phyloP scores from a whole-genome alignment of 2,888 invertebrate genomes.

The Trachelus tabidus region DNA sequence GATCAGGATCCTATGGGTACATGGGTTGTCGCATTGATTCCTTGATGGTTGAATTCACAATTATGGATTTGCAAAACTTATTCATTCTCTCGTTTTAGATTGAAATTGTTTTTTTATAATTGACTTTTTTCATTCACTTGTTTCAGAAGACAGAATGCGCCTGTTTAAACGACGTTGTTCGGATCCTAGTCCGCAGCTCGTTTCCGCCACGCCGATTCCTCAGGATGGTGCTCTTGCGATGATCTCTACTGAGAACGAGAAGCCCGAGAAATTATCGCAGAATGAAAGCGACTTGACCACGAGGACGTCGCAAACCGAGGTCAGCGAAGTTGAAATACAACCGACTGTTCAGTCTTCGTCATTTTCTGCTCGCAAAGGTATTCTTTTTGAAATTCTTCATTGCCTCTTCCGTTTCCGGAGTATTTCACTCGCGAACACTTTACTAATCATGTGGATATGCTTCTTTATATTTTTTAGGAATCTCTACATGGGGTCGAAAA shows the following conservation, averaged over 20 bases:
- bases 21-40: background rate
- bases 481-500: conserved; percentile 73
- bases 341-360: conserved; percentile 51
- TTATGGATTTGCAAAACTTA: background rate
- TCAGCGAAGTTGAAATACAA: conserved; percentile 28
- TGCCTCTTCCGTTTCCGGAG: background rate
- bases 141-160: conserved; percentile 59
- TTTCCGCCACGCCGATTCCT: conserved; percentile 60
- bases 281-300: conserved; percentile 15
- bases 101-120: background rate
- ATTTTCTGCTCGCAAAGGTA: conserved; percentile 58
- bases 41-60: background rate
- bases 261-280: conserved; percentile 16
- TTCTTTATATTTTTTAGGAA: conserved; percentile 60
- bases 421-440: background rate
- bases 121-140: background rate
- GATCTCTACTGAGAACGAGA: background rate
- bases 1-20: background rate
- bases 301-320: conserved; percentile 22
- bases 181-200: conserved; percentile 71
- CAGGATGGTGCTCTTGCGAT: conserved; percentile 41
- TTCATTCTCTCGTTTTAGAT: background rate
- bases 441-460: background rate
- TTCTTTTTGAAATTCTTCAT: conserved; percentile 11
- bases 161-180: conserved; percentile 70